Evolutionary conservation across 2,113 vertebrate species (phyloP).

Genomic region (Sinocyclocheilus maitianheensis): DNA sequence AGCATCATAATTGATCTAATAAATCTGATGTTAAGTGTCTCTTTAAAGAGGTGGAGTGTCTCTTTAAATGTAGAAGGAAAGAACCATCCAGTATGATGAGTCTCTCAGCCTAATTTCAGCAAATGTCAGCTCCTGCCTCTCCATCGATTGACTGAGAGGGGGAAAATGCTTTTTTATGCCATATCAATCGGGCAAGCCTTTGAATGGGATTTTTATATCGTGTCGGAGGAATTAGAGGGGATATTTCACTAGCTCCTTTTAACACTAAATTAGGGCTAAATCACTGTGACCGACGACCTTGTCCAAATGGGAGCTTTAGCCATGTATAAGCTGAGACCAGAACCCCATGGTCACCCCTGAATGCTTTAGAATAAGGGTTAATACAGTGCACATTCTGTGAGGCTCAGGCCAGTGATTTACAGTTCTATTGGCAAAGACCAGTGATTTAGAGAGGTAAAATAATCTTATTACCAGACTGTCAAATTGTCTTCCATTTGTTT

Average conservation of each 20-base stretch:
- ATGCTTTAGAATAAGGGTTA: conserved; percentile 51
- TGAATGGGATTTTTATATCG: conserved; percentile 35
- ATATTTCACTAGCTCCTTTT: conserved; percentile 32
- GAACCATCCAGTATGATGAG: background rate
- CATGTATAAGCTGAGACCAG: conserved; percentile 32
- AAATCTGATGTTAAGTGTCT: conserved; percentile 28
- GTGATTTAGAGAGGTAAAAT: conserved; percentile 49
- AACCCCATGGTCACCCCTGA: conserved; percentile 40
- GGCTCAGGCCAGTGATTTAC: conserved; percentile 49
- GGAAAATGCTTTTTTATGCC: background rate
- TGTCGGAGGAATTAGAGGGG: conserved; percentile 40
- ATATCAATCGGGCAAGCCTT: conserved; percentile 4
- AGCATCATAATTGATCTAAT: conserved; percentile 14
- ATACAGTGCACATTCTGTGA: conserved; percentile 33
- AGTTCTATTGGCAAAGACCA: conserved; percentile 39
- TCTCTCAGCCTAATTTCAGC: conserved; percentile 14
- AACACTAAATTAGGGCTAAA: conserved; percentile 46
- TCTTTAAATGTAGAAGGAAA: conserved; percentile 20
- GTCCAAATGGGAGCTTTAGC: conserved; percentile 23
- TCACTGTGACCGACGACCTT: conserved; percentile 43
- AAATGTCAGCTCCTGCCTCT: conserved; percentile 35
- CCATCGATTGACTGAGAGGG: conserved; percentile 22
- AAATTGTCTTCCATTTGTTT: conserved; percentile 50
- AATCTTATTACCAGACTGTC: conserved; percentile 50
- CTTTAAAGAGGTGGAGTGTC: conserved; percentile 24